Percentiles rank a stretch among this genome's conserved stretches.
phyloP scores from a whole-genome alignment of 1,140 invertebrate genomes.

The Zaprionus davidi region DNA sequence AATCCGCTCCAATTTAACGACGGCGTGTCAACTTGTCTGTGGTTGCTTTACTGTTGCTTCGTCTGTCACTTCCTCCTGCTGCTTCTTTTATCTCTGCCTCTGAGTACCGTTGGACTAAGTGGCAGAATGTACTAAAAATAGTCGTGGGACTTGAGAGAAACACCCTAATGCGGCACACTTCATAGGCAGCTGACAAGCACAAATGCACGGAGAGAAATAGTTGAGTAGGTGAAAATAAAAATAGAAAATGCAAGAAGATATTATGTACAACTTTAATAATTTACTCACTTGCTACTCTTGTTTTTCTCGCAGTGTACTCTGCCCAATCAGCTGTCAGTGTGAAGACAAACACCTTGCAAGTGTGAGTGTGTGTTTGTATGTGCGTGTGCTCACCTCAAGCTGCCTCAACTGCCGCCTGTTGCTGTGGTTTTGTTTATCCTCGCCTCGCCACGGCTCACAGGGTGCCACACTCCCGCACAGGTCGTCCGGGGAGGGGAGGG shows the following conservation, averaged over 20 bases:
- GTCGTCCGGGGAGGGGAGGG: too few relatives aligned
- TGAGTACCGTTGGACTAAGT: not conserved
- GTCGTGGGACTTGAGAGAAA: slow-evolving; percentile 2
- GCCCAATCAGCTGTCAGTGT: not conserved
- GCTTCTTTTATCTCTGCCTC: not conserved
- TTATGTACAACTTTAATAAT: too few relatives aligned
- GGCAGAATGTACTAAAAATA: slow-evolving; percentile 47
- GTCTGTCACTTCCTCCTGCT: not conserved
- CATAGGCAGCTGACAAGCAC: not conserved
- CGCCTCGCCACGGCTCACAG: slow-evolving; percentile 14
- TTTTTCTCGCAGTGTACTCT: not conserved
- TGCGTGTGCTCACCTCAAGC: not conserved
- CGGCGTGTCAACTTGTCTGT: slow-evolving; percentile 41
- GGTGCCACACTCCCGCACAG: slow-evolving; percentile 16
- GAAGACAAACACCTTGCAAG: slow-evolving; percentile 1
- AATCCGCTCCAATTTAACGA: slow-evolving; percentile 50
- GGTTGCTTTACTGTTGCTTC: not conserved
- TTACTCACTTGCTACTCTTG: too few relatives aligned
- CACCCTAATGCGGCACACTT: not conserved
- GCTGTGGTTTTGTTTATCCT: slow-evolving; percentile 53
- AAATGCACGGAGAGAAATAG: not conserved
- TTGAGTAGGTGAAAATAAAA: not conserved
- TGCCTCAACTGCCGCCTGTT: slow-evolving; percentile 43
- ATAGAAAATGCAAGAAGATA: too few relatives aligned
- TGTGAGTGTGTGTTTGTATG: not conserved